Conservation (phyloP, 2,797 vertebrate genomes). For the Vespertilio murinus region DNA sequence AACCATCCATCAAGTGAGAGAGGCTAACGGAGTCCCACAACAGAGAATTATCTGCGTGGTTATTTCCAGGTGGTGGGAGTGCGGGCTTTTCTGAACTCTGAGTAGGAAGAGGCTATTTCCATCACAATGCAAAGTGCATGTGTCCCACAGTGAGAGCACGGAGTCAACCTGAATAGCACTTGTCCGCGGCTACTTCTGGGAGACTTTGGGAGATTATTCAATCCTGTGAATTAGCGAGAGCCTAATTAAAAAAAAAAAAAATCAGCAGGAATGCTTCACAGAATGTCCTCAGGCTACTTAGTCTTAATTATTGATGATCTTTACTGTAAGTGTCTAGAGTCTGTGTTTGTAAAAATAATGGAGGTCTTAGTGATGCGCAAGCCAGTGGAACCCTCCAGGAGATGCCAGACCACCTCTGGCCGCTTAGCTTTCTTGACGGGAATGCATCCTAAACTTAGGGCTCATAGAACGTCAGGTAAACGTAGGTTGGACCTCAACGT, state of each 20-base stretch:
- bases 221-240: constrained; percentile 25
- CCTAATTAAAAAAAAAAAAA: constrained; percentile 35
- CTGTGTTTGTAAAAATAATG: constrained; percentile 56
- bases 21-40: not conserved
- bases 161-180: not conserved
- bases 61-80: not conserved
- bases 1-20: not conserved
- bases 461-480: not conserved
- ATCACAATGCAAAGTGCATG: not conserved
- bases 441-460: not conserved
- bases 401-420: not conserved
- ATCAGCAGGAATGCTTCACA: constrained; percentile 29
- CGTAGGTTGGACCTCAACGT: not conserved
- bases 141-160: not conserved
- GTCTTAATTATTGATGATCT: constrained; percentile 70
- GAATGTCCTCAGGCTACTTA: constrained; percentile 48
- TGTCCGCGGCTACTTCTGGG: constrained; percentile 31
- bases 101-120: not conserved
- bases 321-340: constrained; percentile 56
- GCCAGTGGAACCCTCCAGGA: not conserved
- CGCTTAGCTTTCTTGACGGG: not conserved
- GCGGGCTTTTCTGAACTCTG: not conserved
- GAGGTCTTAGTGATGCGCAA: not conserved
- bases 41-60: not conserved
- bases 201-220: constrained; percentile 34